Evolutionary conservation across 1,140 invertebrate genomes (phyloP).

Genomic region (Drosophila bocqueti): DNA sequence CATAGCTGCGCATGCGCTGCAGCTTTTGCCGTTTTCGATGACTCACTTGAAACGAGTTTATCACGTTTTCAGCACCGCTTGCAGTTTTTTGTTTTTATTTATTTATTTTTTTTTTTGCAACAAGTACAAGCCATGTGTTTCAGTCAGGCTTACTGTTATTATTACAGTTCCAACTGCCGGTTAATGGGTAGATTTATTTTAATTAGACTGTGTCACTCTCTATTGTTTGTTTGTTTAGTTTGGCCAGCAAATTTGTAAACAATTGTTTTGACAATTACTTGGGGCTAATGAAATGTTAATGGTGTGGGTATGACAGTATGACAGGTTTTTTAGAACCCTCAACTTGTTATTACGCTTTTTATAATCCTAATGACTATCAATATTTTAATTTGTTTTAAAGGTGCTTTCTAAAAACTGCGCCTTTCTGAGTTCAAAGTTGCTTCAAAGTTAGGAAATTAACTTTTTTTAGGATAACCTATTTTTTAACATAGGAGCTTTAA

Average conservation of each 20-base stretch:
- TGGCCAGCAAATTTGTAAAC: background rate
- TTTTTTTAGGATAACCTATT: background rate
- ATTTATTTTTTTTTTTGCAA: no score
- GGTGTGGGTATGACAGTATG: background rate
- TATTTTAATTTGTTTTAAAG: background rate
- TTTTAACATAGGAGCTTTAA: background rate
- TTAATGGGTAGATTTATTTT: background rate
- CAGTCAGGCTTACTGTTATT: background rate
- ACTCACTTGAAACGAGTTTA: slow-evolving; percentile 28
- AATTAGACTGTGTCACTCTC: background rate
- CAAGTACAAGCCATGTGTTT: slow-evolving; percentile 2
- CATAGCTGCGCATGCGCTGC: slow-evolving; percentile 48
- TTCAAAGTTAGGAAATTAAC: no score
- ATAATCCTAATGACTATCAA: background rate
- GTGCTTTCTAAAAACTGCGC: background rate
- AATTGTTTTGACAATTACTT: background rate
- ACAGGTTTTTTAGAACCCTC: background rate
- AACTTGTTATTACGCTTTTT: background rate
- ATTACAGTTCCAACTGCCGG: background rate
- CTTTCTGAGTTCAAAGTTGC: background rate
- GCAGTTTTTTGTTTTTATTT: background rate
- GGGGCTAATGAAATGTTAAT: background rate
- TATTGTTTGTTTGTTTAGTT: background rate
- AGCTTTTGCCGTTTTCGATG: slow-evolving; percentile 4
- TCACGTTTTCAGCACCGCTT: slow-evolving; percentile 1